Conservation (phyloP, 2,113 vertebrate genomes). For the Colossoma macropomum region DNA sequence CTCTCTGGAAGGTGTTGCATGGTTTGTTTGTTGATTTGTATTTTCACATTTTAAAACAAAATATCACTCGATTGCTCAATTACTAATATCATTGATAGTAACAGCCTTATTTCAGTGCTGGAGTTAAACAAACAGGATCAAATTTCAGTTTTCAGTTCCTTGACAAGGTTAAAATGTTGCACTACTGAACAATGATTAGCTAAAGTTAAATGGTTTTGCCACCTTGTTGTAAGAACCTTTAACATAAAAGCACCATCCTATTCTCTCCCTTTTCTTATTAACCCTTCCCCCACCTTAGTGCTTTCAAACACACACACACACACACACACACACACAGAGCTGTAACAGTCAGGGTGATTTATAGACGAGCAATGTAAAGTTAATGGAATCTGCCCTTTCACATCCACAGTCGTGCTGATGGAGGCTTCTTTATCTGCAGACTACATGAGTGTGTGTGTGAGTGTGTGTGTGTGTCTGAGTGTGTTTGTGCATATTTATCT, state of each 20-base stretch:
- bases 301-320: slow-evolving; percentile 23
- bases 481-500: not conserved
- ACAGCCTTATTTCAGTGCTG: too few species aligned
- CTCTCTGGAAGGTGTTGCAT: too few species aligned
- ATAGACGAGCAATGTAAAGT: slow-evolving; percentile 67
- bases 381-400: slow-evolving; percentile 71
- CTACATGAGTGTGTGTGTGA: not conserved
- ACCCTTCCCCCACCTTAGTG: slow-evolving; percentile 40
- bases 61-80: too few species aligned
- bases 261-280: slow-evolving; percentile 31
- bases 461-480: not conserved
- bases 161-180: too few species aligned
- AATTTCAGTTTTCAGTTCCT: too few species aligned
- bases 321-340: slow-evolving; percentile 47
- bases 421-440: slow-evolving; percentile 58
- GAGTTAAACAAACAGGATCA: too few species aligned
- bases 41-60: too few species aligned
- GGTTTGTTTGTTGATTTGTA: too few species aligned
- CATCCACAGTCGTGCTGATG: slow-evolving; percentile 62
- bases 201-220: not conserved
- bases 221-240: not conserved
- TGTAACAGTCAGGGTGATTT: slow-evolving; percentile 69
- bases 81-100: too few species aligned
- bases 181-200: too few species aligned
- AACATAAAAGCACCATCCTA: not conserved